These are phyloP conservation scores for Arremon aurantiirostris DNA, from an alignment of 2,797 vertebrate genomes.

Conservation along the genomic window DNA sequence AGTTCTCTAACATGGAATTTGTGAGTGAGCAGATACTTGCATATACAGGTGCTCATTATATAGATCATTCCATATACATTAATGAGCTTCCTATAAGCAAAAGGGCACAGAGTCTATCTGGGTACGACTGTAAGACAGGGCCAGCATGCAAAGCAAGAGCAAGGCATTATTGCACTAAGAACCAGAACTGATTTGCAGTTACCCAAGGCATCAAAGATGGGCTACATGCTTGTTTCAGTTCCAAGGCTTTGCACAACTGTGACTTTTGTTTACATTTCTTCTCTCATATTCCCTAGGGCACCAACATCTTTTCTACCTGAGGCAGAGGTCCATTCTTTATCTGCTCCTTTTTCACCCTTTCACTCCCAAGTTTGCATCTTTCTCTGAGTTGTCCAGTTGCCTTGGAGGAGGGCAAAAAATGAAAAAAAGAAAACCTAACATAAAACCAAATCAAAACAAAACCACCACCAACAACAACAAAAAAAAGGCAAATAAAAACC, in stretches of 20 bases:
- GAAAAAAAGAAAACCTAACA: not conserved
- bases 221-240: not conserved
- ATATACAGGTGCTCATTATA: not conserved
- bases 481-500: not conserved
- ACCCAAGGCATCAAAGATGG: not conserved
- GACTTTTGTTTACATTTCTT: constrained; percentile 1
- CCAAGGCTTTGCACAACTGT: not conserved
- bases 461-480: rapidly evolving
- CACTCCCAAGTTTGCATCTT: not conserved
- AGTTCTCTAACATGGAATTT: not conserved
- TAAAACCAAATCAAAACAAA: not conserved
- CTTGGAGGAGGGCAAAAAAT: not conserved
- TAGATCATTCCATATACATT: not conserved
- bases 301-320: not conserved
- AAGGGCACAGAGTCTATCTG: not conserved
- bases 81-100: not conserved
- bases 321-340: not conserved
- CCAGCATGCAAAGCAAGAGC: not conserved
- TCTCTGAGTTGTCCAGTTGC: not conserved
- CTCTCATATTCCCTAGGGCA: not conserved
- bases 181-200: not conserved
- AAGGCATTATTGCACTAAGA: not conserved
- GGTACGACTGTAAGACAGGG: not conserved
- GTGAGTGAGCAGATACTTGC: not conserved
- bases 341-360: not conserved